A percentile compares a stretch with the other conserved stretches of the same genome.
phyloP scores from a whole-genome alignment of 2,113 vertebrate species.

The Azemiops feae region DNA sequence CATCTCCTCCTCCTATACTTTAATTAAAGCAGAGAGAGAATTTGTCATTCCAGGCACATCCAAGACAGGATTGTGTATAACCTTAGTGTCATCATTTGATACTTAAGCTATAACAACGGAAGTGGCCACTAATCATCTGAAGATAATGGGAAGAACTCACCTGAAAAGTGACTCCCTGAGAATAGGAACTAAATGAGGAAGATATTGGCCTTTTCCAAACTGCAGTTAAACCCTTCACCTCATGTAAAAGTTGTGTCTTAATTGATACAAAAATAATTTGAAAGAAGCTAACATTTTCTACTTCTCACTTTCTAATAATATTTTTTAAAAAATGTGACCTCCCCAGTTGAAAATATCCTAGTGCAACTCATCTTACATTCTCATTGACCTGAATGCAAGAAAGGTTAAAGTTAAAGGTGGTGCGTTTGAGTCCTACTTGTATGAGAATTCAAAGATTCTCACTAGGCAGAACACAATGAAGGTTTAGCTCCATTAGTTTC shows the following conservation, averaged over 20 bases:
- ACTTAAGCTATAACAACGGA: constrained; percentile 12
- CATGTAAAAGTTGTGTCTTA: constrained; percentile 15
- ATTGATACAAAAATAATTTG: constrained; percentile 32
- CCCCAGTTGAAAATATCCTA: neutral
- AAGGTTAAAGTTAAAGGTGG: neutral
- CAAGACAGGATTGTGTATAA: neutral
- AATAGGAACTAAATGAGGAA: neutral
- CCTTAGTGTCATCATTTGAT: constrained; percentile 1
- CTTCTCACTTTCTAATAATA: neutral
- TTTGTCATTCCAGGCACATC: neutral
- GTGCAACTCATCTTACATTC: neutral
- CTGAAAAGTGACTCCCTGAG: constrained; percentile 3
- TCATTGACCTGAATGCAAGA: neutral
- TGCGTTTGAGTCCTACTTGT: neutral
- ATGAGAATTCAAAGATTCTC: neutral
- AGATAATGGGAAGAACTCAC: neutral
- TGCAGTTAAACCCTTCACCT: constrained; percentile 5
- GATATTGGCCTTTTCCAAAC: neutral
- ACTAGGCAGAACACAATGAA: neutral
- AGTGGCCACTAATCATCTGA: neutral
- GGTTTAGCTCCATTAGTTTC: neutral
- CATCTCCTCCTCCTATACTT: neutral
- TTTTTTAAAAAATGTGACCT: neutral
- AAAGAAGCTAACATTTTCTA: neutral
- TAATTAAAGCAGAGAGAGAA: constrained; percentile 16